A percentile compares a stretch with the other conserved stretches of the same genome.
Conservation (phyloP, 2,113 vertebrate genomes). For the Paraplagusia blochii region DNA sequence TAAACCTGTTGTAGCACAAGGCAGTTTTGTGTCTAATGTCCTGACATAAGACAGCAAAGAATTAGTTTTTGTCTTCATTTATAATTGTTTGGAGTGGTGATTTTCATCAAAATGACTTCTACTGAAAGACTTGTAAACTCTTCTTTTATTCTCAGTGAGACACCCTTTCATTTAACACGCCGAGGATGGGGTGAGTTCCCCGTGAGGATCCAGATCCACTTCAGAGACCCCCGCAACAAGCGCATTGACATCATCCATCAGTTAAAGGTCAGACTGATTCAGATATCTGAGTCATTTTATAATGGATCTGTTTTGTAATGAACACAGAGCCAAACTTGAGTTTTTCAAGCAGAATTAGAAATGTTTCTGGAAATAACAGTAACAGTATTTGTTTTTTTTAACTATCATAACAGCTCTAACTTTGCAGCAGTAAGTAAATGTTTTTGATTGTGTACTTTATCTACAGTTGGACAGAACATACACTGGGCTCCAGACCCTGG, state of each 20-base stretch:
- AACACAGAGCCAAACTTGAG: too few species aligned
- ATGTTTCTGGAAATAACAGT: too few species aligned
- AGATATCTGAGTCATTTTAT: not conserved
- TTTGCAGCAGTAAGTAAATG: not conserved
- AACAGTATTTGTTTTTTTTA: too few species aligned
- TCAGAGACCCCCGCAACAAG: conserved; percentile 98
- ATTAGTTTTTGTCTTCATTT: too few species aligned
- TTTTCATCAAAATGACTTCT: conserved; percentile 16
- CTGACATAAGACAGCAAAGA: conserved; percentile 10
- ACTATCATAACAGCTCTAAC: not conserved
- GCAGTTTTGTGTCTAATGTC: conserved; percentile 8
- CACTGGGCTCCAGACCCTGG: conserved; percentile 95
- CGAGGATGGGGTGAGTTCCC: conserved; percentile 99
- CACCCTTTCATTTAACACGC: conserved; percentile 94
- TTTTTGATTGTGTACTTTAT: conserved; percentile 31
- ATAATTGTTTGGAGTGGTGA: not conserved
- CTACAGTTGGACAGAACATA: conserved; percentile 94
- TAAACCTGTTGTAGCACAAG: not conserved
- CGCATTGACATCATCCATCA: conserved; percentile 98
- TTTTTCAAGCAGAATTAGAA: too few species aligned
- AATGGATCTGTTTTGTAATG: too few species aligned
- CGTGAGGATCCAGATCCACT: conserved; percentile 97
- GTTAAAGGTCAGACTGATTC: conserved; percentile 83
- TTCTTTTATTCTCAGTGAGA: conserved; percentile 80
- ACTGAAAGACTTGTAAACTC: conserved; percentile 4